Base-by-base conservation (phyloP, 2,797 vertebrate genomes). In the Carduelis carduelis region DNA sequence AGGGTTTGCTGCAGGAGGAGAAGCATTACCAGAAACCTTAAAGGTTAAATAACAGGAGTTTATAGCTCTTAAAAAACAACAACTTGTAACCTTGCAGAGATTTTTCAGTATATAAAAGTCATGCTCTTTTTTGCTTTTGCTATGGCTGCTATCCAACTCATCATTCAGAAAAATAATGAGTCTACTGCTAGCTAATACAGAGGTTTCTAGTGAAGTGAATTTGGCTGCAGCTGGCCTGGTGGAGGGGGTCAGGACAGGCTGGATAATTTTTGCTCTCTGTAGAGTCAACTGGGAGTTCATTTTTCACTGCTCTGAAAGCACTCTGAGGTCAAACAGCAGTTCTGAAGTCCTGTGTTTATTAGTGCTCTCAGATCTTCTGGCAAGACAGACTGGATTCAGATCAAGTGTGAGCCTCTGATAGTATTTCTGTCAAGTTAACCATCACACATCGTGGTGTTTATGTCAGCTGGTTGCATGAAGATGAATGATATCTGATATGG, bases 381-480 rank as follows among this genome's bases (percentile, higher is more conserved):
- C 50, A 92, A 88, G 66, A 49, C 32, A 66, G 79, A 21, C 49
- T 57, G 65, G 57, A 71, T 90, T 83, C 69, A 68, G 72, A 83
- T 75, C 72, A 93, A 83, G 14, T 71, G 46, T 0, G 1, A 90
- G 53, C 41, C 53, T 77, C 35, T 89, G 90, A 66, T 26, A 68
- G 61, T 81, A 93, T 75, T 94, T 95, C 76, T 91, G 83, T 91
- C 76, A 88, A 86, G 89, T 66, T 70, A 81, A 71, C 41, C 53
- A 30, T 60, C 87, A 60, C 28, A 44, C 34, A 64, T 70, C 14
- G 10, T 18, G 9, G 44, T 83, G 35, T 81, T 94, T 46, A 43
- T 75, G 34, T 91, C 90, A 91, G 49, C 57, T 81, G 61, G 27
- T 57, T 76, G 30, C 50, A 50, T 57, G 52, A 87, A 87, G 43